Evolutionary conservation across 2,888 invertebrate species (phyloP).

Genomic region (Neoscelio sp.): DNA sequence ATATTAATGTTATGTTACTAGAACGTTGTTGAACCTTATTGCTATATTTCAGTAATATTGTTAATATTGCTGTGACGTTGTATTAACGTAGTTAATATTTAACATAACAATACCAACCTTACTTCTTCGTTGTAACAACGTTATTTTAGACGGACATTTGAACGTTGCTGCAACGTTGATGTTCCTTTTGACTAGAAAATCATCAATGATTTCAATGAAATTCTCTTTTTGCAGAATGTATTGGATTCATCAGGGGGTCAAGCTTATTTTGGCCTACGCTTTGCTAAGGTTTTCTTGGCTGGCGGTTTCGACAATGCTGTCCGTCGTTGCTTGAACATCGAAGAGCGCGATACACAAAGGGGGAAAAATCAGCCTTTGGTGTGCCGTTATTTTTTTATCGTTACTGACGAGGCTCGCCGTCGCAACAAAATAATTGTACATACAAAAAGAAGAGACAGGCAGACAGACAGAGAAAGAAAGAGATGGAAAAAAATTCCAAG

Average conservation of each 20-base stretch:
- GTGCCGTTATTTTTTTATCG: too few species aligned
- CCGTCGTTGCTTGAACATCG: slow-evolving; percentile 32
- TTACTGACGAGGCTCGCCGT: neutral
- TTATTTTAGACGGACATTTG: too few species aligned
- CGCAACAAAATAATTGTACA: slow-evolving; percentile 6
- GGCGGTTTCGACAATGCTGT: slow-evolving; percentile 66
- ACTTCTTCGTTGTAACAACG: too few species aligned
- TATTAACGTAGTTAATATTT: too few species aligned
- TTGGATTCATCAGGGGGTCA: slow-evolving; percentile 80
- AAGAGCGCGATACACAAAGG: neutral
- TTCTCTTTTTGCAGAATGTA: slow-evolving; percentile 78
- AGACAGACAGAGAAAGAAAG: neutral
- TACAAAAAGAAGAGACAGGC: neutral
- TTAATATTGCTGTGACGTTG: too few species aligned
- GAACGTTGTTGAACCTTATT: too few species aligned
- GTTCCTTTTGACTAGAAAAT: neutral
- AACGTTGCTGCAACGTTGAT: too few species aligned
- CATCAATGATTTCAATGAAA: too few species aligned
- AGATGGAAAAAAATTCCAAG: neutral
- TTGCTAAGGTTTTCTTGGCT: slow-evolving; percentile 77
- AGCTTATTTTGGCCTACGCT: slow-evolving; percentile 76
- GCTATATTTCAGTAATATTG: too few species aligned
- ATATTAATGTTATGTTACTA: too few species aligned
- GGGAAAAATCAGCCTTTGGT: too few species aligned
- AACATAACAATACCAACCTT: too few species aligned